phyloP scores from a whole-genome alignment of 2,888 invertebrate species.

The Scotopteryx bipunctaria region DNA sequence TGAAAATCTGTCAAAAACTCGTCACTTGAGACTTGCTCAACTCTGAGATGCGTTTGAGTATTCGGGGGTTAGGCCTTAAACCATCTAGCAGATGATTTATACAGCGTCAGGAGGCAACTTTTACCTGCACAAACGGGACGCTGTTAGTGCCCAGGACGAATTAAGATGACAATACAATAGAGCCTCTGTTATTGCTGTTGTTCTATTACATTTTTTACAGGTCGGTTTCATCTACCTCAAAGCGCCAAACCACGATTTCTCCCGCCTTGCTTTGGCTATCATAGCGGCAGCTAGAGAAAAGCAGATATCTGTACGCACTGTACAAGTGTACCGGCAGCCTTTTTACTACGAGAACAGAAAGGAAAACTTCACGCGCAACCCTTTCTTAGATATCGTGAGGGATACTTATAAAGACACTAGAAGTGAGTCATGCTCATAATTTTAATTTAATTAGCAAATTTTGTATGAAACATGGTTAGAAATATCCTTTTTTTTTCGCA shows the following conservation, averaged over 20 bases:
- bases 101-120: no score
- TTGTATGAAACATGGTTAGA: neutral
- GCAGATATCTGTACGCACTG: slow-evolving; percentile 87
- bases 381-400: slow-evolving; percentile 91
- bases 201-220: no score
- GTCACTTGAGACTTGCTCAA: no score
- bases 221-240: slow-evolving; percentile 93
- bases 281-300: slow-evolving; percentile 87
- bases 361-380: slow-evolving; percentile 92
- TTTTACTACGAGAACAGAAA: slow-evolving; percentile 86
- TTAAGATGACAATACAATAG: no score
- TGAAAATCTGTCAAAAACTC: no score
- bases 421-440: slow-evolving; percentile 88
- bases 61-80: no score
- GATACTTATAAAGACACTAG: slow-evolving; percentile 93
- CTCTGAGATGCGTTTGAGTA: no score
- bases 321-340: slow-evolving; percentile 69
- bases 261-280: slow-evolving; percentile 91
- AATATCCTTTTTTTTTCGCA: slow-evolving; percentile 63
- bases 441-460: neutral
- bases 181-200: no score
- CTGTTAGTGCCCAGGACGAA: no score
- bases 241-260: slow-evolving; percentile 89
- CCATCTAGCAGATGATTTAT: no score
- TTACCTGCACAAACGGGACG: no score